Evolutionary conservation across 2,113 vertebrate genomes (phyloP), one percentile per base, ranked within the genome.

Genomic region (Anas platyrhynchos): DNA sequence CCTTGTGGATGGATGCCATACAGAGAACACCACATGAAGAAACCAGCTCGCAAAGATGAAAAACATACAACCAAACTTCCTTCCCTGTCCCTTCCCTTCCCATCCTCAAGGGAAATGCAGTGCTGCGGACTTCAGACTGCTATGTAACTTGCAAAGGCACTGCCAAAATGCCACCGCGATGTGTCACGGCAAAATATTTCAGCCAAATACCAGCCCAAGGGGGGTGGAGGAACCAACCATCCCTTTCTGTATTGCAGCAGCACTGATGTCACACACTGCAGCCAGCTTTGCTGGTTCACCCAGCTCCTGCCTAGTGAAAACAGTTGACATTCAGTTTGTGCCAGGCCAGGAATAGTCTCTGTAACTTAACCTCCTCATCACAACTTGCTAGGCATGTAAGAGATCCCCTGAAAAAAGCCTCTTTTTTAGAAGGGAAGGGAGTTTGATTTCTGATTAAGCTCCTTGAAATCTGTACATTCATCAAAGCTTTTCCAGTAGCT

Each of bases 311-410:
- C 77, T 69, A 89, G 69, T 74, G 78, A 96, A 95, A 95, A 94
- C 93, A 96, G 77, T 66, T 94, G 96, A 96, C 93, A 95, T 96
- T 96, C 93, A 85, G 50, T 91, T 63, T 63, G 22, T 95, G 88
- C 93, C 93, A 97, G 63, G 63, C 62, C 88, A 92, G 67, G 67
- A 97, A 96, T 97, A 97, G 96, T 58, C 58, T 76, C 83, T 91
- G 96, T 87, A 96, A 97, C 90, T 94, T 83, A 95, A 96, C 6
- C 94, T 94, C 59, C 80, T 74, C 74, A 79, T 87, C 81, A 91
- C 36, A 87, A 22, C 67, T 83, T 84, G 88, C 74, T 59, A 66
- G 67, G 66, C 44, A 69, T 55, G 88, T 86, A 55, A 89, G 58
- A 94, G 83, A 81, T 44, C 15, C 34, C 58, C 88, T 82, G 92